Base-by-base conservation (phyloP, 2,797 vertebrate species). In the Lithobates pipiens region DNA sequence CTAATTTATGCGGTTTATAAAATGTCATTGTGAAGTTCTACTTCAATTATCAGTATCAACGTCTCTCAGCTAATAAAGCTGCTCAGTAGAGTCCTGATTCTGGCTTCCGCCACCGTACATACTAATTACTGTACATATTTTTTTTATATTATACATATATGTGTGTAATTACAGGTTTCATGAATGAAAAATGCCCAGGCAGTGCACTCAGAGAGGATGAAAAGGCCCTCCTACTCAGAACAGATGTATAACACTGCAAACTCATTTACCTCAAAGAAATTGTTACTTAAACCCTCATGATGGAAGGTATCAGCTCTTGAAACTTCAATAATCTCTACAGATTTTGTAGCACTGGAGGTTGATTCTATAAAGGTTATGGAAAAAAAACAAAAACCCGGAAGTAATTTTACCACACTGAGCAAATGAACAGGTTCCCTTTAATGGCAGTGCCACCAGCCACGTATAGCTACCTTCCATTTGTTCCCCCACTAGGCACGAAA, bases 11-110 rank as follows among this genome's bases (percentile, higher is more conserved):
- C 46, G 16, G 46, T 72, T 61, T 70, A 80, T 32, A 72, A 80
- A 72, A 80, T 80, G 79, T 81, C 50, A 73, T 29, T 61, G 69
- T 61, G 39, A 81, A 32, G 69, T 73, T 81, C 50, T 72, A 81
- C 68, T 72, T 72, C 68, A 80, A 80, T 81, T 73, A 72, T 81
- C 69, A 57, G 69, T 73, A 54, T 72, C 69, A 27, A 61, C 63
- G 46, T 72, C 50, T 42, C 69, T 73, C 79, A 73, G 39, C 76
- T 16, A 23, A 69, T 50, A 79, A 70, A 80, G 69, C 3, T 70
- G 46, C 69, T 81, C 68, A 72, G 72, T 36, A 34, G 68, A n/a
- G 68, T 27, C 36, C 46, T 50, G 18, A 11, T 70, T 70, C 18
- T 34, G 29, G 6, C 5, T 7, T 42, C 65, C n/a, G 77, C 25